Evolutionary conservation across 2,113 vertebrate genomes (phyloP).

Genomic region (Casuarius casuarius): DNA sequence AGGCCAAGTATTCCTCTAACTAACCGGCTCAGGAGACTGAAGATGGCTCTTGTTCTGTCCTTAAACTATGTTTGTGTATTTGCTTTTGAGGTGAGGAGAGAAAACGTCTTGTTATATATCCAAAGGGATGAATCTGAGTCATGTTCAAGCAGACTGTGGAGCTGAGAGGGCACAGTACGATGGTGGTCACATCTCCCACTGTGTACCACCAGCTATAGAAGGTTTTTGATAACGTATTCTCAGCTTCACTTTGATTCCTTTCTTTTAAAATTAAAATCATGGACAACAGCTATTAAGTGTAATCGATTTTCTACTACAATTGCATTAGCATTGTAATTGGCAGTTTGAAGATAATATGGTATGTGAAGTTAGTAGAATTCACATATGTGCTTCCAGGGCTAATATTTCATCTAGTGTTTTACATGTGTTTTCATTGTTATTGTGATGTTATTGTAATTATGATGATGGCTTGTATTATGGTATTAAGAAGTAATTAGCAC

Average conservation of each 20-base stretch:
- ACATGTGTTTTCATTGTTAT: constrained; percentile 28
- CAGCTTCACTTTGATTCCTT: not conserved
- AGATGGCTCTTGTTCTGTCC: not conserved
- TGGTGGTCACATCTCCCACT: not conserved
- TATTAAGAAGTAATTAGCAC: constrained; percentile 8
- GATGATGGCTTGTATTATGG: not conserved
- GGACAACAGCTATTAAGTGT: not conserved
- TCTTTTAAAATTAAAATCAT: not conserved
- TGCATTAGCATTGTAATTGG: accelerated
- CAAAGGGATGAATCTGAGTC: not conserved
- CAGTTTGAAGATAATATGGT: not conserved
- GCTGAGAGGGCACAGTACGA: accelerated
- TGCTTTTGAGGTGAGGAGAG: constrained; percentile 1
- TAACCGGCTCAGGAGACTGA: not conserved
- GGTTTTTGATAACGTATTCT: not conserved
- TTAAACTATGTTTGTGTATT: not conserved
- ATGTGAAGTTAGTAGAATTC: not conserved
- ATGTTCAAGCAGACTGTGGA: not conserved
- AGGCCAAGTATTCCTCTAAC: not conserved
- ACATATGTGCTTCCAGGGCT: not conserved
- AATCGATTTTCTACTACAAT: not conserved
- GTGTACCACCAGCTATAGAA: not conserved
- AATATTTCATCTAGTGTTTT: not conserved
- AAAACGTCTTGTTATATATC: constrained; percentile 25
- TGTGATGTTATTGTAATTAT: not conserved